Evolutionary conservation across 35 echinoderm and acorn worm genomes (phyloP).

Genomic region (Amphiura filiformis): DNA sequence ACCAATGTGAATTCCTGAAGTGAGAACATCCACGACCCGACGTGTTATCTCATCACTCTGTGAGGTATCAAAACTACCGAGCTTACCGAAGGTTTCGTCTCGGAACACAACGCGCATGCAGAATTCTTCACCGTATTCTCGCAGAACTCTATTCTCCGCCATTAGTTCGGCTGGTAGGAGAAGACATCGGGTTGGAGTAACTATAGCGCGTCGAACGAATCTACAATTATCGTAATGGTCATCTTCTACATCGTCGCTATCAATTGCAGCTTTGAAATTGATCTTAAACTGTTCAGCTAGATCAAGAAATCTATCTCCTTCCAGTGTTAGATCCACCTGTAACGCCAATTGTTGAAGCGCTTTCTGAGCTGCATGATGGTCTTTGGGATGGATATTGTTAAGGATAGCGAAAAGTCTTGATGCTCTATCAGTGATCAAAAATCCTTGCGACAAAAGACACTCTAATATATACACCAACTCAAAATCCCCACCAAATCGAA

Average conservation of each 20-base stretch:
- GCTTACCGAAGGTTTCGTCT: constrained; percentile 15
- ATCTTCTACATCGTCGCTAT: neutral
- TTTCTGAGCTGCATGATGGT: neutral
- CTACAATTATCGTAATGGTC: neutral
- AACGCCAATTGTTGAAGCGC: neutral
- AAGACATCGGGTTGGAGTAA: neutral
- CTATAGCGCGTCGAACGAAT: neutral
- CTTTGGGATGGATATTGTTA: neutral
- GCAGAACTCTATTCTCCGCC: constrained; percentile 20
- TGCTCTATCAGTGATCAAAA: neutral
- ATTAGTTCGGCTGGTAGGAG: constrained; percentile 13
- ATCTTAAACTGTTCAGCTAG: neutral
- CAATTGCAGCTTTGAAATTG: neutral
- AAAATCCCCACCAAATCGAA: neutral
- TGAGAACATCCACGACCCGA: neutral
- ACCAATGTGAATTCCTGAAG: neutral
- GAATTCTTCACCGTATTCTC: constrained; percentile 22
- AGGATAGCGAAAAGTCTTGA: neutral
- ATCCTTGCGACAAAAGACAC: neutral
- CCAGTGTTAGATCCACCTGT: neutral
- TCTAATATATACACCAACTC: neutral
- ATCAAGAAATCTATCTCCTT: neutral
- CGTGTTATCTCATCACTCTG: neutral
- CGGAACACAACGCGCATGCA: constrained; percentile 21
- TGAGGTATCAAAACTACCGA: neutral